Evolutionary conservation across 2,888 invertebrate genomes (phyloP).

Genomic region (Masnerella sp.): DNA sequence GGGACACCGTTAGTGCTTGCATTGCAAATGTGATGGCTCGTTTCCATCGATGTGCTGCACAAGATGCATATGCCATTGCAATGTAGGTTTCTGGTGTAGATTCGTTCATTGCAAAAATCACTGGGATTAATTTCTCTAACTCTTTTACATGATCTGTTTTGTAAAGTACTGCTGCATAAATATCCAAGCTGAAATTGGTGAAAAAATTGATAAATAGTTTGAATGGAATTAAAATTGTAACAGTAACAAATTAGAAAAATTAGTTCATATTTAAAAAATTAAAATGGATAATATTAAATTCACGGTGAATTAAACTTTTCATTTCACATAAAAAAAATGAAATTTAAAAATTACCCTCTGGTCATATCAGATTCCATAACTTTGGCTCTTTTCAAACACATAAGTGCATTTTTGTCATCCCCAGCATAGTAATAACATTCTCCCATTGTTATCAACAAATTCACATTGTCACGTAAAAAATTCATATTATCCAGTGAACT

Average conservation of each 20-base stretch:
- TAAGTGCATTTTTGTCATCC: conserved; percentile 53
- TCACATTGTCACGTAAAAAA: conserved; percentile 83
- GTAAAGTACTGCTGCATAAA: conserved; percentile 82
- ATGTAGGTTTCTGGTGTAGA: conserved; percentile 86
- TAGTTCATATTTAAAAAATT: no score
- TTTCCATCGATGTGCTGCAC: conserved; percentile 82
- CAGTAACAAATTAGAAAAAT: no score
- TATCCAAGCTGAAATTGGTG: conserved; percentile 80
- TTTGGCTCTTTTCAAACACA: conserved; percentile 78
- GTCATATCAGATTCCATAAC: conserved; percentile 73
- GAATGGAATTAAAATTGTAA: no score
- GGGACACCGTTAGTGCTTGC: conserved; percentile 83
- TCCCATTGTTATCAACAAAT: conserved; percentile 84
- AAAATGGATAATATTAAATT: no score
- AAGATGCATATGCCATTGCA: conserved; percentile 85
- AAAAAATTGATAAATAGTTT: conserved; percentile 16
- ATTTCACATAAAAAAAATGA: no score
- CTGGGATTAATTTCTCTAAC: conserved; percentile 81
- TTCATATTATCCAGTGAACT: conserved; percentile 83
- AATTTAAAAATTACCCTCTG: conserved; percentile 68
- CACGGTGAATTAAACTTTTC: no score
- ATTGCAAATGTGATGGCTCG: conserved; percentile 86
- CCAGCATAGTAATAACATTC: conserved; percentile 79
- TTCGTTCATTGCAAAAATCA: conserved; percentile 78
- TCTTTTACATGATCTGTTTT: conserved; percentile 81